phyloP scores from a whole-genome alignment of 2,113 vertebrate genomes.

The Rhinichthys klamathensis region DNA sequence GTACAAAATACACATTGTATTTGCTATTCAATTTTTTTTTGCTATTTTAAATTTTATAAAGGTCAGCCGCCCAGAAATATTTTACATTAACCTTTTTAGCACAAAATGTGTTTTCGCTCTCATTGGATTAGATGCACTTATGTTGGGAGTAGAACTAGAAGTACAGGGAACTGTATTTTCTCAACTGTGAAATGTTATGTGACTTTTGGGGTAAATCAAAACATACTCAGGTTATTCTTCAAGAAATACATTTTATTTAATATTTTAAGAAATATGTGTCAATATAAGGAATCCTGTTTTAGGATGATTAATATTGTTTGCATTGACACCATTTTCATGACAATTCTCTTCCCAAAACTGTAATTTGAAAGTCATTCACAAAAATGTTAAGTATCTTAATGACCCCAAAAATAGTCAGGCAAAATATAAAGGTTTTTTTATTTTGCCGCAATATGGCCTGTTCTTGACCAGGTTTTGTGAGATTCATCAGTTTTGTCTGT shows the following conservation, averaged over 20 bases:
- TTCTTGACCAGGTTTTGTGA: not conserved
- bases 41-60: too few relatives aligned
- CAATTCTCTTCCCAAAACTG: not conserved
- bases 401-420: too few relatives aligned
- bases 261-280: not conserved
- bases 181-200: not conserved
- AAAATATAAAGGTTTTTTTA: too few relatives aligned
- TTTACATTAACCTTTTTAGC: not conserved
- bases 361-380: not conserved
- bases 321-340: too few relatives aligned
- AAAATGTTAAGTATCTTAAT: too few relatives aligned
- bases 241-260: not conserved
- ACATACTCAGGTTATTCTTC: not conserved
- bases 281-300: not conserved
- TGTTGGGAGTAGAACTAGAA: not conserved
- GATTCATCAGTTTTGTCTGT: slow-evolving; percentile 44
- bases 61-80: too few relatives aligned
- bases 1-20: too few relatives aligned
- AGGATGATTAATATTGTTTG: not conserved
- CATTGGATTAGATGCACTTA: too few relatives aligned
- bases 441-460: too few relatives aligned
- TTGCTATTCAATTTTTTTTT: too few relatives aligned
- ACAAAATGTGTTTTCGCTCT: not conserved
- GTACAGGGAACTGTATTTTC: not conserved
- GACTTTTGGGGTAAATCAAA: not conserved